Percentiles rank a stretch among this genome's conserved stretches.
phyloP scores from a whole-genome alignment of 2,113 vertebrate species.

The Silurus asotus region DNA sequence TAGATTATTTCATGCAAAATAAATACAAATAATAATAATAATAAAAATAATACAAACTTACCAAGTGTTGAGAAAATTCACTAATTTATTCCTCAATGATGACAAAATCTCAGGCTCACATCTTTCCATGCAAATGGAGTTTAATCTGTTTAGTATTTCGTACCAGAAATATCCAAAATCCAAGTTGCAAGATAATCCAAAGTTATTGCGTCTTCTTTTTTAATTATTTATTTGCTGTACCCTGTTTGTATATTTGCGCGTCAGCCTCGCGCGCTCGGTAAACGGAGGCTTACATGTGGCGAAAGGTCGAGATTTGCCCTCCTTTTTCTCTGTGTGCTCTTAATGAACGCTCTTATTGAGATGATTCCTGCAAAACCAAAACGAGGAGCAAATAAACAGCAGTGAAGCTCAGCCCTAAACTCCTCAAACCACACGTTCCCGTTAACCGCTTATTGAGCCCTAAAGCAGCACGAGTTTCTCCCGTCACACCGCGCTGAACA shows the following conservation, averaged over 20 bases:
- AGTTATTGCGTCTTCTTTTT: neutral
- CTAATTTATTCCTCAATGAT: slow-evolving; percentile 15
- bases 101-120: slow-evolving; percentile 38
- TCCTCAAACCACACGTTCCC: neutral
- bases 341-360: neutral
- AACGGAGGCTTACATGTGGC: neutral
- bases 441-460: slow-evolving; percentile 33
- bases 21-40: neutral
- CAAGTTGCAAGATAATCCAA: slow-evolving; percentile 20
- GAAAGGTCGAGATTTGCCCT: neutral
- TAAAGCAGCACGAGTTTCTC: slow-evolving; percentile 1
- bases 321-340: neutral
- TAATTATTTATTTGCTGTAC: neutral
- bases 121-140: slow-evolving; percentile 10
- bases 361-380: neutral
- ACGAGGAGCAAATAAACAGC: neutral
- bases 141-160: neutral
- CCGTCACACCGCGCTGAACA: slow-evolving; percentile 20
- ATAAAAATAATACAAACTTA: slow-evolving; percentile 14
- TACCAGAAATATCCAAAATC: slow-evolving; percentile 1
- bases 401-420: neutral
- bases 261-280: slow-evolving; percentile 5
- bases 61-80: slow-evolving; percentile 19
- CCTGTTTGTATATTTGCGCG: neutral
- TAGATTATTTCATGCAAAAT: neutral